Percentiles rank a stretch among this genome's conserved stretches.
Evolutionary conservation across 2,113 vertebrate species (phyloP).

Genomic region (Cyphomyrus plagiostoma): DNA sequence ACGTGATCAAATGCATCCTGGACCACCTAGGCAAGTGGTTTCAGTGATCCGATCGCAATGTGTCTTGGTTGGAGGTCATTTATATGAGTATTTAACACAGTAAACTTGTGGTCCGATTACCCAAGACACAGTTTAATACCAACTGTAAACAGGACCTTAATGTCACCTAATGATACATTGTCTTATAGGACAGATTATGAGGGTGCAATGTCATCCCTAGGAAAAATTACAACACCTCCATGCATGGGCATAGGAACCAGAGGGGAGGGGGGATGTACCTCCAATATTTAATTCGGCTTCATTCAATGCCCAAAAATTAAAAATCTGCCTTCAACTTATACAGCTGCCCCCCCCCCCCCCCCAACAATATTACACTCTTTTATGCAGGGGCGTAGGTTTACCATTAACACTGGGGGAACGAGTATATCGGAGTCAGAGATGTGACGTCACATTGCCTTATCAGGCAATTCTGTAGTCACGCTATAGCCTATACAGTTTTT

Average conservation of each 20-base stretch:
- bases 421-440: no score
- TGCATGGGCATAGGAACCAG: not conserved
- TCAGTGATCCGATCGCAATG: not conserved
- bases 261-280: not conserved
- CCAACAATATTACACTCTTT: not conserved
- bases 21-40: not conserved
- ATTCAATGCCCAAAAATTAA: not conserved
- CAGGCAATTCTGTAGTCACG: no score
- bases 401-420: no score
- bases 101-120: not conserved
- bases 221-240: not conserved
- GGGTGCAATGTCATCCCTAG: not conserved
- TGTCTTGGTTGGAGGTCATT: not conserved
- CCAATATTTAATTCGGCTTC: not conserved
- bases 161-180: not conserved
- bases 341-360: not conserved
- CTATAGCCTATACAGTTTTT: no score
- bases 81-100: not conserved
- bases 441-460: no score
- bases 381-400: no score
- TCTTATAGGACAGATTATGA: not conserved
- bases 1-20: not conserved
- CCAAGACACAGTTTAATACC: not conserved
- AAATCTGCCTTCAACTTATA: not conserved
- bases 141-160: not conserved